These are phyloP conservation scores for Elanoides forficatus DNA, from an alignment of 2,113 vertebrate genomes.

Conservation along the genomic window DNA sequence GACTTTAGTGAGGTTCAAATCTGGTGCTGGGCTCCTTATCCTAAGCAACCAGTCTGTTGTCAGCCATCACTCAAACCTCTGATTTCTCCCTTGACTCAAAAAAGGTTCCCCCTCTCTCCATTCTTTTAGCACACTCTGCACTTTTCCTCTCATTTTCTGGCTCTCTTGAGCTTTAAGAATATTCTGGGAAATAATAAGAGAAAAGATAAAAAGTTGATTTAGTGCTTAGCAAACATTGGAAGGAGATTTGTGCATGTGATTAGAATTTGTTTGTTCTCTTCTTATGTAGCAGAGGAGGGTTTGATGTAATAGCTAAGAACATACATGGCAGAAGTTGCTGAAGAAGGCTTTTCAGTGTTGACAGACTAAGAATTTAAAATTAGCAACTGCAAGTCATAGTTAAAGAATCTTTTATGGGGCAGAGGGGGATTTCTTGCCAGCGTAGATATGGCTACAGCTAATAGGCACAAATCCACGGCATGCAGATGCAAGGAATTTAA, in stretches of 20 bases:
- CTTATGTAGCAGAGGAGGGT: neutral
- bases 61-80: conserved; percentile 5
- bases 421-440: neutral
- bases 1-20: neutral
- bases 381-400: neutral
- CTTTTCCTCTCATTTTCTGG: conserved; percentile 26
- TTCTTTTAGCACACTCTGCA: neutral
- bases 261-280: conserved; percentile 58
- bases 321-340: conserved; percentile 23
- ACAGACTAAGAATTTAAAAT: conserved; percentile 38
- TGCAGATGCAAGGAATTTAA: neutral
- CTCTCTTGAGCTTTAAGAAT: conserved; percentile 36
- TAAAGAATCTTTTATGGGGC: neutral
- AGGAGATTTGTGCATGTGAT: conserved; percentile 47
- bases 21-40: neutral
- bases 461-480: neutral
- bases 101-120: neutral
- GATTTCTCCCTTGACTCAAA: conserved; percentile 7
- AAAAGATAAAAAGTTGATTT: conserved; percentile 61
- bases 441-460: neutral
- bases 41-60: neutral
- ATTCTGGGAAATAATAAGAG: conserved; percentile 51
- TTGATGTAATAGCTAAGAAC: conserved; percentile 35
- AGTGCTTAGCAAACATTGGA: conserved; percentile 53
- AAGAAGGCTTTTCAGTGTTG: conserved; percentile 5